These are phyloP conservation scores for Nasonia longicornis DNA, from an alignment of 1,140 invertebrate species.

Conservation along the genomic window DNA sequence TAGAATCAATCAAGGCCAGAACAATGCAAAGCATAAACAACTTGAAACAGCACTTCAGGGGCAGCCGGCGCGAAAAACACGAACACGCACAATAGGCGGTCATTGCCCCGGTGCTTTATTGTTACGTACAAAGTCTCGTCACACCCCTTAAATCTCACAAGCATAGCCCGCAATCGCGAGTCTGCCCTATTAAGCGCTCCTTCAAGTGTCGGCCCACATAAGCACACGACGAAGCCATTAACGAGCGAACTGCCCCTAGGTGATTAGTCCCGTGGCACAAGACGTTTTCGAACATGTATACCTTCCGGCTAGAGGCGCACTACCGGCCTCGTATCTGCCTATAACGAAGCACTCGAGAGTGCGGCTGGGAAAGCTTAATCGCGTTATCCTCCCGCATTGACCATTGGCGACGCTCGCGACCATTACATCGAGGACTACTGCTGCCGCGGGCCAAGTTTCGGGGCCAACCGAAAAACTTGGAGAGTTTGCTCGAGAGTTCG, in stretches of 20 bases:
- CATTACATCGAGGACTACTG: not conserved
- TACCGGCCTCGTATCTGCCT: not conserved
- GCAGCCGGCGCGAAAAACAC: not conserved
- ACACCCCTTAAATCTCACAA: not conserved
- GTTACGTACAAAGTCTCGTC: not conserved
- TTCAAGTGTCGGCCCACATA: not conserved
- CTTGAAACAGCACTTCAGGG: not conserved
- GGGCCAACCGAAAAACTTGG: not conserved
- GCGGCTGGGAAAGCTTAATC: not conserved
- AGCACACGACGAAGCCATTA: conserved; percentile 3
- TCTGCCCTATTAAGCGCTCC: not conserved
- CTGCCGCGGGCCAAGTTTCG: not conserved
- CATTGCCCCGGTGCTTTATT: not conserved
- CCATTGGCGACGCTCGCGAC: not conserved
- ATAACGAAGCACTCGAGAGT: conserved; percentile 26
- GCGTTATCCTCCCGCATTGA: conserved; percentile 10
- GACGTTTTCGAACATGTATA: not conserved
- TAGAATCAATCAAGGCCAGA: not conserved
- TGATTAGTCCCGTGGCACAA: conserved; percentile 25
- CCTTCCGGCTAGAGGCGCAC: not conserved
- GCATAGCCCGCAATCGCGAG: not conserved
- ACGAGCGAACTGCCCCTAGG: not conserved
- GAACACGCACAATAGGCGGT: not conserved
- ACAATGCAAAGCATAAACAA: not conserved
- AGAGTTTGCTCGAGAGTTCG: not conserved